Percentiles rank a stretch among this genome's conserved stretches.
Evolutionary conservation across 1,140 invertebrate genomes (phyloP).

Genomic region (Chlorops oryzae): DNA sequence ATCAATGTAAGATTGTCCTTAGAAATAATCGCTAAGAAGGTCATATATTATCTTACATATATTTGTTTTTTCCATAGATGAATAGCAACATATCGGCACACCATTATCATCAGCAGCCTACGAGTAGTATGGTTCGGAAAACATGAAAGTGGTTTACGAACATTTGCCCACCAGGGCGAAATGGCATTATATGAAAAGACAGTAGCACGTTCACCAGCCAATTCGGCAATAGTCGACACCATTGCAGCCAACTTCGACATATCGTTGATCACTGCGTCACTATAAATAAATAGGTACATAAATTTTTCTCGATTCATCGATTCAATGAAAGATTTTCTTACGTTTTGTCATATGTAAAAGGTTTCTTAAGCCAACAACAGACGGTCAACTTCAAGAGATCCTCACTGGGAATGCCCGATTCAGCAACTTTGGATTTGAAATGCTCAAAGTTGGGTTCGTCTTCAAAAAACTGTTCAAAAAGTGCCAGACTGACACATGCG

Average conservation of each 20-base stretch:
- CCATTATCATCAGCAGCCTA: no score
- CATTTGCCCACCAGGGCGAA: conserved; percentile 68
- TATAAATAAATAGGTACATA: no score
- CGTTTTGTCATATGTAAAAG: conserved; percentile 37
- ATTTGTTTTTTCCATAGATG: no score
- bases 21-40: no score
- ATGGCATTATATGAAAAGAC: conserved; percentile 59
- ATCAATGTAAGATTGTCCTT: no score
- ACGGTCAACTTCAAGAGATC: conserved; percentile 39
- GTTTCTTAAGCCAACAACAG: conserved; percentile 41
- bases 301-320: no score
- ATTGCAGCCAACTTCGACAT: conserved; percentile 41
- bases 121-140: no score
- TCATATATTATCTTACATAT: no score
- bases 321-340: no score
- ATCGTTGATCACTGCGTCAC: conserved; percentile 43
- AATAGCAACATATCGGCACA: no score
- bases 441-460: conserved; percentile 26
- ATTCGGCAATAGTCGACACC: conserved; percentile 32
- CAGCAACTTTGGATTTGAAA: conserved; percentile 28
- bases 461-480: conserved; percentile 33
- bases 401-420: conserved; percentile 26
- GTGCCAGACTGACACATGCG: conserved; percentile 29
- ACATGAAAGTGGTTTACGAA: conserved; percentile 61
- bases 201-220: conserved; percentile 34